Evolutionary conservation across 2,797 vertebrate species (phyloP).

Genomic region (Tenualosa thibaudeaui): DNA sequence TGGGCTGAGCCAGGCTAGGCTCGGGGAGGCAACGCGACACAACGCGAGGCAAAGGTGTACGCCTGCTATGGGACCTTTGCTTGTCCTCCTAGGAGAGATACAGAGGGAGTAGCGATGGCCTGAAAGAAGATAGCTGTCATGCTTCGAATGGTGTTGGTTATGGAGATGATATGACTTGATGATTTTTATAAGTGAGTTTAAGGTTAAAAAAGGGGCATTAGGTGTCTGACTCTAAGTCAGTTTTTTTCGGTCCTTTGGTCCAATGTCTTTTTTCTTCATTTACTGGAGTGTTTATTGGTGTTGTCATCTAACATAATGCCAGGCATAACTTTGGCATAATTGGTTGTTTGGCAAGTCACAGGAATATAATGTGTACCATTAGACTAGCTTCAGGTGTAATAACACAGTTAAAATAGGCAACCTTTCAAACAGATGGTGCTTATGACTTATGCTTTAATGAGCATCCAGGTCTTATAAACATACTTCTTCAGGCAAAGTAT

Average conservation of each 20-base stretch:
- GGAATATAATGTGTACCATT: not conserved
- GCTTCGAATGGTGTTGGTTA: not conserved
- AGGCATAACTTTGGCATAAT: not conserved
- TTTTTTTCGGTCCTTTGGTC: not conserved
- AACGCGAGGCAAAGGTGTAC: not conserved
- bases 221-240: not conserved
- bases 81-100: not conserved
- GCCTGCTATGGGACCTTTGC: slow-evolving; percentile 32
- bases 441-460: slow-evolving; percentile 12
- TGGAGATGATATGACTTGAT: not conserved
- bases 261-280: not conserved
- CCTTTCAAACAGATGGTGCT: slow-evolving; percentile 2
- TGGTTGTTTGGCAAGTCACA: not conserved
- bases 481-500: not conserved
- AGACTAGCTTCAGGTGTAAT: not conserved
- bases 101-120: not conserved
- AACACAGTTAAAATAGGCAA: not conserved
- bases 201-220: not conserved
- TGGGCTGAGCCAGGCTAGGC: not conserved
- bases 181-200: not conserved
- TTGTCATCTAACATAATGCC: not conserved
- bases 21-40: not conserved
- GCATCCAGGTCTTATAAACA: not conserved
- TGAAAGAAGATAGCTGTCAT: not conserved
- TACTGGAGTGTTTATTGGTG: not conserved